Base-by-base conservation (phyloP, 2,797 vertebrate species). In the Acomys russatus region DNA sequence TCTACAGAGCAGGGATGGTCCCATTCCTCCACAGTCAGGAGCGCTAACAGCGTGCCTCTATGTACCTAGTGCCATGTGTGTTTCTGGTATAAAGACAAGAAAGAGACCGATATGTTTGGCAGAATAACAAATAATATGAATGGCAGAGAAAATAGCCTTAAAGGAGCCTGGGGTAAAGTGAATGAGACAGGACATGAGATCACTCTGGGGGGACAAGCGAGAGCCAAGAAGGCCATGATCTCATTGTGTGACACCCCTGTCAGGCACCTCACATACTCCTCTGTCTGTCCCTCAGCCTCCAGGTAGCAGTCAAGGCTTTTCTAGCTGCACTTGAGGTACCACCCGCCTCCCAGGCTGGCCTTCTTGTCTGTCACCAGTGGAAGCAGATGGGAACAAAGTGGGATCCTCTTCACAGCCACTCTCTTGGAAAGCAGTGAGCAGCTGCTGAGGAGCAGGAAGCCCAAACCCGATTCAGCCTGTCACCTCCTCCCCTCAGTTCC, bases 61-160 rank as follows among this genome's bases (percentile, higher is more conserved):
- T 6, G n/a, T n/a, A 35, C 22, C 79, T 90, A 44, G 70, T 9
- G 35, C 35, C 12, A 61, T 1, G n/a, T 1, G n/a, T 59, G 9
- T 86, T 96, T 93, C 87, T 17, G 4, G 20, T 44, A 82, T 59
- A 73, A 95, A 95, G 88, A 68, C 80, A 92, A 96, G 87, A 96
- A 85, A 93, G 18, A 91, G 49, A 68, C n/a, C 8, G 12, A n/a
- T 71, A 54, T 54, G 61, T 71, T 61, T 64, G 77, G 76, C 63
- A 30, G 54, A 87, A 94, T 23, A 30, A 18, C 1, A 12, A 85
- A 92, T 54, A n/a, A 61, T 6, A 70, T 33, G 84, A 88, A 74
- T 17, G 22, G 68, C 64, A 28, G 77, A 76, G 38, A 78, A 35
- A 33, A 87, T 30, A 79, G 30, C 38, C 12, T 28, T 44, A 51